phyloP scores from a whole-genome alignment of 1,140 invertebrate species.

The Ceratosolen solmsi region DNA sequence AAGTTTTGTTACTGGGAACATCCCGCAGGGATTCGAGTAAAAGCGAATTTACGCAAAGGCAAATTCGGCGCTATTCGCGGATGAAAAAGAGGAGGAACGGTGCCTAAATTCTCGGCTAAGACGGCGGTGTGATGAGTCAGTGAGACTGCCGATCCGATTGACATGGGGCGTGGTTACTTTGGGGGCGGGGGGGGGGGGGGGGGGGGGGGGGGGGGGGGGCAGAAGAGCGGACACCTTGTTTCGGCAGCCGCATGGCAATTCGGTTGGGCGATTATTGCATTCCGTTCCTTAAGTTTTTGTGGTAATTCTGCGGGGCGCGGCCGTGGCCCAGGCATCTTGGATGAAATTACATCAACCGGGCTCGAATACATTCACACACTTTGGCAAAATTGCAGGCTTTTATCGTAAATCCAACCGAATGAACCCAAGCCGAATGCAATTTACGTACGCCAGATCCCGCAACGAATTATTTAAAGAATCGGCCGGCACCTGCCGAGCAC shows the following conservation, averaged over 20 bases:
- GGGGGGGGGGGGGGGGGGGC: no score
- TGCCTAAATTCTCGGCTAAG: not conserved
- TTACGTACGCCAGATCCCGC: not conserved
- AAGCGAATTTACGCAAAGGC: slow-evolving; percentile 28
- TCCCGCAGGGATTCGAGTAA: not conserved
- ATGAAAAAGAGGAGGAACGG: not conserved
- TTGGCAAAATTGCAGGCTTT: no score
- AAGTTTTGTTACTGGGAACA: not conserved
- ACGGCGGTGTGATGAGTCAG: slow-evolving; percentile 31
- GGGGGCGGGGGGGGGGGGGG: no score
- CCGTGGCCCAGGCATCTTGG: not conserved
- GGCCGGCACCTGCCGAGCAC: not conserved
- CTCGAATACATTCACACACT: not conserved
- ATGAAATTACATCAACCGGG: no score
- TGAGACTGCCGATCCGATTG: not conserved
- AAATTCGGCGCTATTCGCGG: not conserved
- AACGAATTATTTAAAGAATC: not conserved
- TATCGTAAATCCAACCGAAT: not conserved
- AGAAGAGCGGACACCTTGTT: no score
- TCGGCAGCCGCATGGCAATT: no score
- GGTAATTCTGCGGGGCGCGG: no score
- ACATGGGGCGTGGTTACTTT: no score
- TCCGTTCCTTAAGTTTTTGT: not conserved
- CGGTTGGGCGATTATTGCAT: not conserved
- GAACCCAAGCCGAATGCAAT: not conserved